These are phyloP conservation scores for Argopecten irradians DNA, from an alignment of 1,140 invertebrate species.

Conservation along the genomic window DNA sequence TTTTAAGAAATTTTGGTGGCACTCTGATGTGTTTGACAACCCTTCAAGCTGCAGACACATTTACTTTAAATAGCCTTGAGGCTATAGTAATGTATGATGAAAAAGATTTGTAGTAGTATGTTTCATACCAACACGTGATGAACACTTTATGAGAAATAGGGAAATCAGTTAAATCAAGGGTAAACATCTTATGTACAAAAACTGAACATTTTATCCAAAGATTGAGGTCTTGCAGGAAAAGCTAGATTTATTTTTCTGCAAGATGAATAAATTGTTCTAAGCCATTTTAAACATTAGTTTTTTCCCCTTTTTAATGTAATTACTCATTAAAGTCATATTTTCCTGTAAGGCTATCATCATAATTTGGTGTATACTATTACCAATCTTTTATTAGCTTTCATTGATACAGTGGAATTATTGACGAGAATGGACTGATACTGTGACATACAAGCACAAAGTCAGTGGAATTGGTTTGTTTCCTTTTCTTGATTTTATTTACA, in stretches of 20 bases:
- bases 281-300: too few relatives aligned
- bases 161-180: not conserved
- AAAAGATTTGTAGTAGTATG: not conserved
- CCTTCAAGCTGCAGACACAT: conserved; percentile 37
- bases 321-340: too few relatives aligned
- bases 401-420: conserved; percentile 5
- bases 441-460: conserved; percentile 20
- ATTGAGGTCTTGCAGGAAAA: not conserved
- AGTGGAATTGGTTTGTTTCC: not conserved
- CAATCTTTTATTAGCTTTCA: conserved; percentile 17
- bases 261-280: not conserved
- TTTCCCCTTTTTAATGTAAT: too few relatives aligned
- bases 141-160: not conserved
- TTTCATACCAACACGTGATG: not conserved
- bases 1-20: not conserved
- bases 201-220: not conserved
- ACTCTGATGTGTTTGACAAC: not conserved
- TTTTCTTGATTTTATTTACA: not conserved
- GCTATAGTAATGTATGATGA: conserved; percentile 34
- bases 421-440: conserved; percentile 1
- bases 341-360: not conserved
- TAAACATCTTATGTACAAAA: too few relatives aligned
- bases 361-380: not conserved
- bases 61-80: conserved; percentile 30
- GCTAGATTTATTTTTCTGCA: not conserved